Evolutionary conservation across 2,888 invertebrate species (phyloP), one percentile per base, ranked within the genome.

Genomic region (Glaucopsyche alexis): DNA sequence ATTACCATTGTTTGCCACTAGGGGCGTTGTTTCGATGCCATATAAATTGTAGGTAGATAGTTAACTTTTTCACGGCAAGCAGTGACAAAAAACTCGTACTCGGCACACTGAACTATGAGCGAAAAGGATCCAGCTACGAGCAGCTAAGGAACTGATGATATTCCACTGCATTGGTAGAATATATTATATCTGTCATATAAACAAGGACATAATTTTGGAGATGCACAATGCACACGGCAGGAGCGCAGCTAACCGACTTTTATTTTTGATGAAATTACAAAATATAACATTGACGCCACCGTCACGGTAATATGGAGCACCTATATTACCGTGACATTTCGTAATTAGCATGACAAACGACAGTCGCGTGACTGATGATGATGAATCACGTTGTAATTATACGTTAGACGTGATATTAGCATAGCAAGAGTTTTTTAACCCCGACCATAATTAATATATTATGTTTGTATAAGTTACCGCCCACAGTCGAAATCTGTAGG

Each of bases 381-480:
- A 19, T 47, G 69, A 47, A 69, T 19, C 49, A 69, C 49, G 49
- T 42, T 1, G 19, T 14, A 69, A 49, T 47, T 19, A 69, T 19
- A 69, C 69, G 49, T 29, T 11, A 16, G 8, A 45, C 67, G 6
- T 45, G 67, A 16, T 19, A 69, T 69, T 69, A 69, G 14, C 69
- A 29, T 60, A 47, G 29, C 69, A 42, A 74, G 40, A 67, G 72
- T 66, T 72, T 67, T 67, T 67, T 47, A 50, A 40, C 13, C 74
- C 71, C 67, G n/a, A 71, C n/a, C n/a, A 14, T 66, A 1, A 60
- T 4, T 60, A 14, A n/a, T n/a, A 50, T 50, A 29, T 9, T 47
- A 47, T 47, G 47, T 47, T 8, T 8, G 47, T 60, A 4, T 60
- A 13, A 11, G 29, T 11, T 13, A 29, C 55, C 55, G 19, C 29